A percentile compares a stretch with the other conserved stretches of the same genome.
Evolutionary conservation across 2,888 invertebrate species (phyloP).

Genomic region (Eudemis profundana): DNA sequence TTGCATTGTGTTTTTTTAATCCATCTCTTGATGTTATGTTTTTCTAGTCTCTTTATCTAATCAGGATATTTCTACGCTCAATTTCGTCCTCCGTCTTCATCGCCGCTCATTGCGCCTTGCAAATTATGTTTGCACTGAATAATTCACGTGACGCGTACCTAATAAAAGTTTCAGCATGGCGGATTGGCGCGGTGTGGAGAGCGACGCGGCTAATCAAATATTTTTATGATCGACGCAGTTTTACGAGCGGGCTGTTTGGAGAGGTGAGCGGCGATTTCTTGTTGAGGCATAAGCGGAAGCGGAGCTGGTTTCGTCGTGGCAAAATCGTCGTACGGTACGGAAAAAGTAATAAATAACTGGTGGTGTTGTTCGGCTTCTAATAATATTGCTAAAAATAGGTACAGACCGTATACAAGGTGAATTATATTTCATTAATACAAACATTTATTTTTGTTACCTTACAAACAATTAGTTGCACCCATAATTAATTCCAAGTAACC

Average conservation of each 20-base stretch:
- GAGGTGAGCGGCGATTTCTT: conserved; percentile 55
- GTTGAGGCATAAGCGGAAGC: conserved; percentile 36
- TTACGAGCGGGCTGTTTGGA: conserved; percentile 73
- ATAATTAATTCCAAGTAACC: too few species aligned
- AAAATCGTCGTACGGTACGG: too few species aligned
- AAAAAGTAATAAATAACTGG: too few species aligned
- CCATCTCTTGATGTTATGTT: too few species aligned
- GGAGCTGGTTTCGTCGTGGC: conserved; percentile 15
- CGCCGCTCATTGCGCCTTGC: conserved; percentile 43
- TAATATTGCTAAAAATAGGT: too few species aligned
- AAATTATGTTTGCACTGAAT: conserved; percentile 56
- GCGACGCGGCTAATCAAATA: conserved; percentile 80
- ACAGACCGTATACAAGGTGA: too few species aligned
- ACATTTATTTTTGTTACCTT: too few species aligned
- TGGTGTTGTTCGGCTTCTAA: too few species aligned
- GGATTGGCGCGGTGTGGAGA: conserved; percentile 72
- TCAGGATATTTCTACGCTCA: conserved; percentile 8
- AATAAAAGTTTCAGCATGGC: conserved; percentile 77
- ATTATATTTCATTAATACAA: too few species aligned
- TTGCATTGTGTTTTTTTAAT: too few species aligned
- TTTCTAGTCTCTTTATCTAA: conserved; percentile 6
- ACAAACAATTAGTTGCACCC: too few species aligned
- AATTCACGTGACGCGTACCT: conserved; percentile 55
- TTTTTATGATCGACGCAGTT: conserved; percentile 84
- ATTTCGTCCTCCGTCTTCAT: conserved; percentile 8